These are phyloP conservation scores for Synodontis membranacea DNA, from an alignment of 2,113 vertebrate genomes.

Conservation along the genomic window DNA sequence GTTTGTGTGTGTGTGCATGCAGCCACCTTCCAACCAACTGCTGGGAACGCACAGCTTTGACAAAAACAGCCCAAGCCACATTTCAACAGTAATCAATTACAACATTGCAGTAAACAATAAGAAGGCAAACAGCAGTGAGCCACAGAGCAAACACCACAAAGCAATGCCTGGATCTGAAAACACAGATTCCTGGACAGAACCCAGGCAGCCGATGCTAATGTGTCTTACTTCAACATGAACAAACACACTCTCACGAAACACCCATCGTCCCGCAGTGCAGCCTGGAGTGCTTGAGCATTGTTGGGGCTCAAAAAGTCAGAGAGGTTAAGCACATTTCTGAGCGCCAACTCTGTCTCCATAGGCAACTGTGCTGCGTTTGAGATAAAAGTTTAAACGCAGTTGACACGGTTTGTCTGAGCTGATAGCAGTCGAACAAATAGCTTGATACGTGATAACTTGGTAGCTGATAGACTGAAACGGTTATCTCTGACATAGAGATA, in stretches of 20 bases:
- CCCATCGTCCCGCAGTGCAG: not conserved
- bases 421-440: not conserved
- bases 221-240: not conserved
- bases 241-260: constrained; percentile 12
- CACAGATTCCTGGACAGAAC: constrained; percentile 1
- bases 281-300: constrained; percentile 10
- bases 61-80: constrained; percentile 31
- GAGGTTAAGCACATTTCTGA: constrained; percentile 13
- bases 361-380: not conserved
- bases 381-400: constrained; percentile 1
- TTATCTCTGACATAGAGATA: not conserved
- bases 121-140: constrained; percentile 54
- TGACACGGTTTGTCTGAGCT: not conserved
- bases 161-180: constrained; percentile 46
- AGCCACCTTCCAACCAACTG: constrained; percentile 10
- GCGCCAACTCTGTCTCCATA: constrained; percentile 53
- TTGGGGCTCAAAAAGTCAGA: constrained; percentile 19
- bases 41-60: constrained; percentile 28
- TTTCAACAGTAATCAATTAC: constrained; percentile 54
- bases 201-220: not conserved
- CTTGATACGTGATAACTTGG: not conserved
- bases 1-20: not conserved
- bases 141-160: constrained; percentile 52
- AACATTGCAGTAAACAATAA: constrained; percentile 46
- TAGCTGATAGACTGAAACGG: not conserved